These are phyloP conservation scores for Acleris holmiana DNA, from an alignment of 2,888 invertebrate genomes.

Conservation along the genomic window DNA sequence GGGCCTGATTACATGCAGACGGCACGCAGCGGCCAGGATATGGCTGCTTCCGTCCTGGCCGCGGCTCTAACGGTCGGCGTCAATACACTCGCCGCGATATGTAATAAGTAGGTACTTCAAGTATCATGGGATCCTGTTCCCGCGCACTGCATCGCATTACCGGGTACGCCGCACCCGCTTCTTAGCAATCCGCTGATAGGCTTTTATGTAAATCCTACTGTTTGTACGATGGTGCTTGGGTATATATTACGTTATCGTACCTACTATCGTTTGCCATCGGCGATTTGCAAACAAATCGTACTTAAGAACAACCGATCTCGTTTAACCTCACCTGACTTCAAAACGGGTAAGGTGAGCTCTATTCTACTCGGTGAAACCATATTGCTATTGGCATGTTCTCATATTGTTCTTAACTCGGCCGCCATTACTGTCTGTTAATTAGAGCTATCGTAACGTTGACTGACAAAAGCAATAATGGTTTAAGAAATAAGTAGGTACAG, in stretches of 20 bases:
- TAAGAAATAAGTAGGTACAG: too few relatives aligned
- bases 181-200: conserved; percentile 5
- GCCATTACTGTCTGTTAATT: too few relatives aligned
- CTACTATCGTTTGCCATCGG: not conserved
- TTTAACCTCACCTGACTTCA: too few relatives aligned
- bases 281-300: not conserved
- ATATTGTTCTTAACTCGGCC: too few relatives aligned
- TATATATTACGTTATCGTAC: not conserved
- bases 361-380: too few relatives aligned
- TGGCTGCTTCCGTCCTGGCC: conserved; percentile 72
- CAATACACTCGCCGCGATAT: conserved; percentile 49
- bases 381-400: too few relatives aligned
- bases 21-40: conserved; percentile 67
- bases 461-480: too few relatives aligned
- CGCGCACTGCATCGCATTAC: conserved; percentile 29
- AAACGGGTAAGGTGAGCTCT: too few relatives aligned
- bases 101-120: conserved; percentile 37
- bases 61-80: conserved; percentile 64
- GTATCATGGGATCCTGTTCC: conserved; percentile 33
- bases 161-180: conserved; percentile 5
- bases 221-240: not conserved
- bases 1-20: conserved; percentile 60
- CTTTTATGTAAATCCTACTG: conserved; percentile 13
- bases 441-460: too few relatives aligned
- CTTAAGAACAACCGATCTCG: too few relatives aligned